Conservation (phyloP, 2,113 vertebrate genomes). For the Gasterosteus nipponicus region DNA sequence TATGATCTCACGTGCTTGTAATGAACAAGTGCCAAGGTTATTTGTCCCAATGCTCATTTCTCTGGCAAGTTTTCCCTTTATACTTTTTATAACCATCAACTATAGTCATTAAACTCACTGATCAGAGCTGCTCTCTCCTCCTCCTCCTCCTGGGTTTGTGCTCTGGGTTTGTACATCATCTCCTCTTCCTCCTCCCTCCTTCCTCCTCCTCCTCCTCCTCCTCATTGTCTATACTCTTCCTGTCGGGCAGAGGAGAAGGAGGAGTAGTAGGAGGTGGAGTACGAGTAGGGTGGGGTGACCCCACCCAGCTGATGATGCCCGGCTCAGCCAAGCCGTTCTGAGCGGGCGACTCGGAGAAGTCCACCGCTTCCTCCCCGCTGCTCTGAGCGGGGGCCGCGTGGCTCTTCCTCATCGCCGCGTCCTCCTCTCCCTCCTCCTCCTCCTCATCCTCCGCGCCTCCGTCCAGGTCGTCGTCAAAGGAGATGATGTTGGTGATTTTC, state of each 20-base stretch:
- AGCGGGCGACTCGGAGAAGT: constrained; percentile 50
- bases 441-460: constrained; percentile 86
- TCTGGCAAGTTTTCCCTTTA: background rate
- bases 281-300: constrained; percentile 68
- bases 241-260: constrained; percentile 57
- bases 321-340: constrained; percentile 73
- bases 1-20: background rate
- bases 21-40: background rate
- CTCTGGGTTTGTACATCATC: constrained; percentile 72
- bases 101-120: constrained; percentile 70
- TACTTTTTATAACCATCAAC: constrained; percentile 1
- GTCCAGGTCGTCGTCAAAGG: constrained; percentile 90
- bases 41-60: background rate
- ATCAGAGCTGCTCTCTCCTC: constrained; percentile 69
- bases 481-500: constrained; percentile 97
- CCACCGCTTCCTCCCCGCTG: constrained; percentile 74
- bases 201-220: constrained; percentile 83
- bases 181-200: constrained; percentile 77
- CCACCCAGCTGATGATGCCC: constrained; percentile 71
- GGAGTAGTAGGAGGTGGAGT: constrained; percentile 19
- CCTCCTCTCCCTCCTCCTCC: constrained; percentile 71
- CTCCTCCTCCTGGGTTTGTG: constrained; percentile 60
- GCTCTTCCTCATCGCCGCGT: constrained; percentile 57
- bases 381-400: constrained; percentile 58
- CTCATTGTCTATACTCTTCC: constrained; percentile 78